These are phyloP conservation scores for Zalophus californianus DNA, from an alignment of 2,797 vertebrate genomes.

Conservation along the genomic window DNA sequence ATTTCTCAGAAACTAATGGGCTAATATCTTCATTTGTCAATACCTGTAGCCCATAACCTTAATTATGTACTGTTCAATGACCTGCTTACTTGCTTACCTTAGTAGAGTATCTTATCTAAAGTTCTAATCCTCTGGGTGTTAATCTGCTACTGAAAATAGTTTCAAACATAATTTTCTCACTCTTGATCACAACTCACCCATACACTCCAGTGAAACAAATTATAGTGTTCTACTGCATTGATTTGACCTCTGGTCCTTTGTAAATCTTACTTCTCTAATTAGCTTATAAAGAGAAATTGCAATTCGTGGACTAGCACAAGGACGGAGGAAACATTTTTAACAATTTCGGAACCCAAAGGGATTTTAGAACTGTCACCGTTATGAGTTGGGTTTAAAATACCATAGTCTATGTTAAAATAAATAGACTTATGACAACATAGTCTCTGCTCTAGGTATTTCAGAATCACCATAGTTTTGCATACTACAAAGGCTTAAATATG, in stretches of 20 bases:
- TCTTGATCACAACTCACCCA: constrained; percentile 57
- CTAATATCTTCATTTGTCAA: constrained; percentile 1
- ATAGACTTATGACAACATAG: not conserved
- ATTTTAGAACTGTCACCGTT: constrained; percentile 11
- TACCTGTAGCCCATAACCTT: not conserved
- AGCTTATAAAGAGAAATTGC: constrained; percentile 43
- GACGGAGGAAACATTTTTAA: constrained; percentile 37
- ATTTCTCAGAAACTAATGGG: not conserved
- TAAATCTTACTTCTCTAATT: constrained; percentile 75
- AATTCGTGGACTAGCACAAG: constrained; percentile 21
- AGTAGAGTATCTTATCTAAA: constrained; percentile 15
- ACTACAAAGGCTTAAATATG: constrained; percentile 2
- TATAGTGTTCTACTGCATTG: constrained; percentile 58
- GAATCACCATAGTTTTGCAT: not conserved
- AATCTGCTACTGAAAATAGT: constrained; percentile 30
- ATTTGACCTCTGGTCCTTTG: constrained; percentile 51
- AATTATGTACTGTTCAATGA: constrained; percentile 13
- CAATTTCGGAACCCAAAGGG: not conserved
- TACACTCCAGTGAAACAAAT: constrained; percentile 61
- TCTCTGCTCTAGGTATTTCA: not conserved
- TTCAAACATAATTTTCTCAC: constrained; percentile 59
- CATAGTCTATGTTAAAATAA: constrained; percentile 49
- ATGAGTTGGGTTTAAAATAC: not conserved
- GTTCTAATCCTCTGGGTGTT: not conserved
- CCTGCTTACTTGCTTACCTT: not conserved